Evolutionary conservation across 2,888 invertebrate genomes (phyloP).

Genomic region (Drosophila lacicola): DNA sequence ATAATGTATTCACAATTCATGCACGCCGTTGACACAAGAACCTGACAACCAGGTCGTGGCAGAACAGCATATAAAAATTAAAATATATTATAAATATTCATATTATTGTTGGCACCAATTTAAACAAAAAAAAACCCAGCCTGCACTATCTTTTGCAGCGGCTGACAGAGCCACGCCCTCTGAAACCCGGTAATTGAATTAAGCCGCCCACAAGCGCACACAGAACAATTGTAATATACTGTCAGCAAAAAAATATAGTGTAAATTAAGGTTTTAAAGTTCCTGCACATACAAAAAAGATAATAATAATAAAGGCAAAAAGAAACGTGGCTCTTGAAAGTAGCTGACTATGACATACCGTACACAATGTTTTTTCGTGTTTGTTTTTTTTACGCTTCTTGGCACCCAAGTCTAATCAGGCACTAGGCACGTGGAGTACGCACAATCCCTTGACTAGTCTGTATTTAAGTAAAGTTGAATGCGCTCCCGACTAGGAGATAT

Average conservation of each 20-base stretch:
- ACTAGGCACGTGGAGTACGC: too few species aligned
- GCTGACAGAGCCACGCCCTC: constrained; percentile 14
- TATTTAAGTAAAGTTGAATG: too few species aligned
- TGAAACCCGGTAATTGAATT: constrained; percentile 61
- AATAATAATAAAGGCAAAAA: constrained; percentile 8
- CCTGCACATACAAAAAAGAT: constrained; percentile 4
- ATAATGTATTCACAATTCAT: constrained; percentile 21
- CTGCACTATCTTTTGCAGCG: constrained; percentile 23
- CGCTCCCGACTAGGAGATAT: too few species aligned
- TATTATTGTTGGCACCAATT: constrained; percentile 20
- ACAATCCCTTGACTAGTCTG: too few species aligned
- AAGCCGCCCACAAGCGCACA: constrained; percentile 31
- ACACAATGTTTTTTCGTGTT: background rate
- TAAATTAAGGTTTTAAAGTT: constrained; percentile 43
- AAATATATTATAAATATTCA: constrained; percentile 68
- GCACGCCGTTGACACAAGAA: constrained; percentile 6
- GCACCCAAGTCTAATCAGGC: too few species aligned
- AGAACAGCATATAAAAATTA: constrained; percentile 5
- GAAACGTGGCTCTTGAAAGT: too few species aligned
- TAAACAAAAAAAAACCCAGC: constrained; percentile 12
- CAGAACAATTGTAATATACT: constrained; percentile 14
- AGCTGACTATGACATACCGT: constrained; percentile 15
- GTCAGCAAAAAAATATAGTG: constrained; percentile 35
- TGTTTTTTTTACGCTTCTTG: too few species aligned
- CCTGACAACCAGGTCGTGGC: background rate